Evolutionary conservation across 1,140 invertebrate species (phyloP).

Genomic region (Hycleus cichorii): DNA sequence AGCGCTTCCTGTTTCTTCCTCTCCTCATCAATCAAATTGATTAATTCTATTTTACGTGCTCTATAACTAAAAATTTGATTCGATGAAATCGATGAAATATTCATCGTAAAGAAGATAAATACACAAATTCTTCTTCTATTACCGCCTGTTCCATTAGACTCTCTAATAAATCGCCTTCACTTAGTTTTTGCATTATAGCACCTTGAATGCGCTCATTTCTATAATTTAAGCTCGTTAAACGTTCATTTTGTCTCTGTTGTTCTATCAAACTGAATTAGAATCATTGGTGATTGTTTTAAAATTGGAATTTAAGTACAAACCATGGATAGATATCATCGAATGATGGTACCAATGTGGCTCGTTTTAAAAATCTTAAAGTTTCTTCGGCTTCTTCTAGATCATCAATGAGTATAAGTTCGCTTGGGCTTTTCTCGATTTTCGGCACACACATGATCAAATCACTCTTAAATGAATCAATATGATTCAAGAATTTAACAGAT

Average conservation of each 20-base stretch:
- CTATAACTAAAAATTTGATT: neutral
- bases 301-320: slow-evolving; percentile 27
- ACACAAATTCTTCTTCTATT: slow-evolving; percentile 44
- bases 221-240: slow-evolving; percentile 45
- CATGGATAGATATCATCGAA: slow-evolving; percentile 44
- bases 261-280: slow-evolving; percentile 46
- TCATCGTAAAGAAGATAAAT: neutral
- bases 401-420: slow-evolving; percentile 43
- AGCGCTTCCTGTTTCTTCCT: neutral
- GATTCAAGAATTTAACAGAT: neutral
- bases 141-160: slow-evolving; percentile 50
- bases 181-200: slow-evolving; percentile 44
- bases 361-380: slow-evolving; percentile 46
- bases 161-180: slow-evolving; percentile 48
- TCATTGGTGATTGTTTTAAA: neutral
- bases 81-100: neutral
- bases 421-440: slow-evolving; percentile 25
- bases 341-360: slow-evolving; percentile 41
- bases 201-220: slow-evolving; percentile 45
- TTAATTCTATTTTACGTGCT: neutral
- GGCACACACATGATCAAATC: slow-evolving; percentile 38
- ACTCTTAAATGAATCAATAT: slow-evolving; percentile 35
- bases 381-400: slow-evolving; percentile 45
- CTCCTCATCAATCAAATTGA: neutral
- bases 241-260: slow-evolving; percentile 47